These are phyloP conservation scores for Sminthurinus aureus DNA, from an alignment of 2,888 invertebrate genomes.

Conservation along the genomic window DNA sequence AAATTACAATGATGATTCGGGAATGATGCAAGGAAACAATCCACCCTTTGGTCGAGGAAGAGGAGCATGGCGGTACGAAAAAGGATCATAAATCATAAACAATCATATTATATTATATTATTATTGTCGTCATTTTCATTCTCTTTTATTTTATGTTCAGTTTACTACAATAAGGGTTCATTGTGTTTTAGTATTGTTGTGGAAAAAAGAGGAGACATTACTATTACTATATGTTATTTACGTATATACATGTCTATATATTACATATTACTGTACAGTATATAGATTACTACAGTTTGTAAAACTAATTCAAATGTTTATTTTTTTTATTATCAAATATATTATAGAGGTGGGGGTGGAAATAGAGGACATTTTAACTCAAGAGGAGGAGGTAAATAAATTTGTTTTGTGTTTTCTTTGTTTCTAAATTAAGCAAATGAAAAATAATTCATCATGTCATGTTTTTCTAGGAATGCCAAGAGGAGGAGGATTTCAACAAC, in stretches of 20 bases:
- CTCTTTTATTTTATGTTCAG: neutral
- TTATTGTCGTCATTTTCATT: neutral
- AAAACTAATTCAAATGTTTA: neutral
- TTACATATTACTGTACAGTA: neutral
- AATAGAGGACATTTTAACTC: conserved; percentile 43
- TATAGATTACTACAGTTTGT: neutral
- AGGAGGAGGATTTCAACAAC: neutral
- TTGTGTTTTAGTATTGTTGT: no score
- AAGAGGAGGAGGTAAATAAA: conserved; percentile 30
- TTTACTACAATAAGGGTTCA: no score
- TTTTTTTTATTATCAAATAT: neutral
- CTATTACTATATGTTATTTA: neutral
- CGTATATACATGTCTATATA: neutral
- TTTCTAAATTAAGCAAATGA: no score
- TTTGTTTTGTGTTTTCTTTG: neutral
- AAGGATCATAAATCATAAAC: no score
- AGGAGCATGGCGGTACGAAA: conserved; percentile 45
- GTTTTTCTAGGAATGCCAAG: conserved; percentile 24
- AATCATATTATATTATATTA: conserved; percentile 10
- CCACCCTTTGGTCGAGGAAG: conserved; percentile 42
- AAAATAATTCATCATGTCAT: no score
- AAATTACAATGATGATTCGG: neutral
- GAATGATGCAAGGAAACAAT: conserved; percentile 27
- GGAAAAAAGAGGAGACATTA: no score
- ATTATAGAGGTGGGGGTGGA: conserved; percentile 33